Evolutionary conservation across 1,140 invertebrate species (phyloP), one percentile per base, ranked within the genome.

Genomic region (Hypothenemus hampei): DNA sequence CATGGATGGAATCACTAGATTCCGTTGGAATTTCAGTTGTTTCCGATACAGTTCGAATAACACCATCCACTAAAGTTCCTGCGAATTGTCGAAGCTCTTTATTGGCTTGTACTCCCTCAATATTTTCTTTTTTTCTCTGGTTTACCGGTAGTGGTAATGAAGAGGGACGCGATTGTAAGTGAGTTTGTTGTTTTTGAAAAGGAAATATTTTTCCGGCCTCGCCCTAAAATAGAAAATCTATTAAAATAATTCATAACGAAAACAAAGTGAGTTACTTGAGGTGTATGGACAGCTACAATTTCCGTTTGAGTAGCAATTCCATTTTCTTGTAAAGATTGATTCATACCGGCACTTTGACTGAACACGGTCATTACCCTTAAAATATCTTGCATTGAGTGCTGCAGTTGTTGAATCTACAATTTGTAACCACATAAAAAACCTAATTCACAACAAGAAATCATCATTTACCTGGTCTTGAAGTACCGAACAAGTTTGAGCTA

Each of bases 301-400:
- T 89, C 87, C 0, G 87, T 89, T 73, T 89, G 87, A 3, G 86
- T 88, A 50, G 76, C 80, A 61, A 79, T 80, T 7, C 76, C 80
- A 39, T 64, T 66, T 22, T 78, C 78, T 24, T 77, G 74, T 5
- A 75, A 60, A 8, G 59, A 59, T 3, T 64, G 57, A 57, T 51
- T 41, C 16, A 68, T 73, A 18, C 72, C 69, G n/a, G 79, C 75
- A 65, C 77, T 70, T 57, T 73, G 65, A 62, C 70, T 69, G 57
- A 75, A 72, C 58, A 72, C 72, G 8, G 79, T 77, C 67, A 87
- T 81, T 23, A 82, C 84, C 44, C 81, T 80, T 44, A 85, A 74
- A 62, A 89, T 84, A 59, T 86, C 83, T 33, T 81, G 77, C 81
- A 89, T 87, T 7, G 84, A 85, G 49, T 80, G 79, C 65, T 87